Base-by-base conservation (phyloP, 2,797 vertebrate genomes). In the Megaceryle alcyon region DNA sequence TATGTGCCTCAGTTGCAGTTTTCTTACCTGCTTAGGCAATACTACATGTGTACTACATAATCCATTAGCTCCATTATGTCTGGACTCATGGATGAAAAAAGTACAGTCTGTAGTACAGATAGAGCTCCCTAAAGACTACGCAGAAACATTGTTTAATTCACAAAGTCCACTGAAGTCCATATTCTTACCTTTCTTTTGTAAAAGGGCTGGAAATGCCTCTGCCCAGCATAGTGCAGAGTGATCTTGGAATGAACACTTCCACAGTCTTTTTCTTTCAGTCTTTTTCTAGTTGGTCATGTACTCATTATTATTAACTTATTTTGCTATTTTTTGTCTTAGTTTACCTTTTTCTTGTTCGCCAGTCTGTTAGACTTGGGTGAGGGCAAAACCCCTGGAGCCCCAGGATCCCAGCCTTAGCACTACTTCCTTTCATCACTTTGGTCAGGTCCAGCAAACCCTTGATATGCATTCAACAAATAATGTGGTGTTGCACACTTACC, bases 31-130 rank as follows among this genome's bases (percentile, higher is more conserved):
- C 43, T 78, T 84, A 44, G n/a, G 33, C 21, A 69, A 6, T 49
- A 65, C 10, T 19, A 4, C 28, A 17, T 49, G 15, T 0, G 0
- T 48, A 7, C 73, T 57, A 23, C 8, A 7, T 73, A 39, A 20
- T 26, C 73, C 12, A 4, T 21, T 54, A 37, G 20, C 29, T 89
- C 49, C 21, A 6, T 56, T 84, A 10, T 51, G 22, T 51, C 51
- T 82, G 29, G 8, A 75, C 7, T 63, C 8, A 10, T 3, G 11
- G 53, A 20, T 82, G 60, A 39, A 76, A 61, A 85, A 85, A 83
- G 29, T 46, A 12, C 19, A 0, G 3, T 78, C 56, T 75, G 3
- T 70, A n/a, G 82, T 81, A 15, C 31, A 51, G 31, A 18, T 14
- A 57, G 7, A 70, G 9, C 28, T 51, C 10, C 22, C 31, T 70